Evolutionary conservation across 2,797 vertebrate genomes (phyloP).

Genomic region (Distichodus sexfasciatus): DNA sequence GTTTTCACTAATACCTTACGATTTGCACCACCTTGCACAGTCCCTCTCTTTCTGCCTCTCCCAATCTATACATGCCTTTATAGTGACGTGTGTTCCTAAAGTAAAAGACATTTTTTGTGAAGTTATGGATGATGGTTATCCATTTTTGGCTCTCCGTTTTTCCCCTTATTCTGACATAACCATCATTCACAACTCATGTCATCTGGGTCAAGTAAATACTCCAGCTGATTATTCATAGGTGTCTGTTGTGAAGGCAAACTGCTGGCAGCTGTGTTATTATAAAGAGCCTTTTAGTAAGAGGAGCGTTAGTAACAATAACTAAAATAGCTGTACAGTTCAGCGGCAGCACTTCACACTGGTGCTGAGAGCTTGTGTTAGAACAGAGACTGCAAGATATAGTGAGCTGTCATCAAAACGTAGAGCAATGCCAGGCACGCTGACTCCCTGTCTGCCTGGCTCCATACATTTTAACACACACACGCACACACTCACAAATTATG

Average conservation of each 20-base stretch:
- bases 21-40: too few species aligned
- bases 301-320: constrained; percentile 14
- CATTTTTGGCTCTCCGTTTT: too few species aligned
- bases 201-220: too few species aligned
- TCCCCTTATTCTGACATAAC: too few species aligned
- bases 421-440: constrained; percentile 23
- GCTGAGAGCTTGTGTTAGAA: constrained; percentile 2
- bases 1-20: too few species aligned
- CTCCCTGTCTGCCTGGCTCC: constrained; percentile 1
- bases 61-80: too few species aligned
- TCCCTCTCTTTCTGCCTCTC: too few species aligned
- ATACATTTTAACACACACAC: constrained; percentile 1
- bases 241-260: neutral
- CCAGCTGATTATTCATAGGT: constrained; percentile 7
- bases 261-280: neutral
- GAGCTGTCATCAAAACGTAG: constrained; percentile 31
- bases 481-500: neutral
- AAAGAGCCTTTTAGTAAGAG: too few species aligned
- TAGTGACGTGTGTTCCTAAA: too few species aligned
- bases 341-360: neutral
- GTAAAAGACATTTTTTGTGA: too few species aligned
- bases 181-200: too few species aligned
- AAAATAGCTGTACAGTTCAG: constrained; percentile 10
- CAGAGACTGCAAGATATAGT: constrained; percentile 19
- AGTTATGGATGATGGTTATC: too few species aligned